Conservation (phyloP, 1,140 invertebrate genomes). For the Drosophila sucinea region DNA sequence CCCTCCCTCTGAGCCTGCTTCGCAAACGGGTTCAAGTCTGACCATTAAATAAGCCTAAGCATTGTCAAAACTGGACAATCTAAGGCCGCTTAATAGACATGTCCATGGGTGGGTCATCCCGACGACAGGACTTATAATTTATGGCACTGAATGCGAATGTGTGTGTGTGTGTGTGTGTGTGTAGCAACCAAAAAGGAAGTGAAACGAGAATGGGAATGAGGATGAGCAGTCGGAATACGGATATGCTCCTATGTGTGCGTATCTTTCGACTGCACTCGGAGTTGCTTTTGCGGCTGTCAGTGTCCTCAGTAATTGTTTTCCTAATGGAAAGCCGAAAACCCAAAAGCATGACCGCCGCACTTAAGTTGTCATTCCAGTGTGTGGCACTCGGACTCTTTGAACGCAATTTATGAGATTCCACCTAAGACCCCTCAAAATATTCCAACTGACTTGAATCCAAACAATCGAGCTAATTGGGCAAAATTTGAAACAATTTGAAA, state of each 20-base stretch:
- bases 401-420: constrained; percentile 50
- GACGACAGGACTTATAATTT: constrained; percentile 59
- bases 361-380: constrained; percentile 59
- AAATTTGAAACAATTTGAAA: background rate
- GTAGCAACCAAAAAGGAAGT: background rate
- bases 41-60: constrained; percentile 48
- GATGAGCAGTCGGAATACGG: background rate
- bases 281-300: constrained; percentile 42
- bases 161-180: constrained; percentile 39
- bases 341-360: constrained; percentile 59
- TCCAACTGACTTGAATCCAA: background rate
- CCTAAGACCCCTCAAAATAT: background rate
- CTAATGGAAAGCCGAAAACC: constrained; percentile 49
- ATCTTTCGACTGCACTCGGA: constrained; percentile 1
- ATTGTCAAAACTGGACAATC: constrained; percentile 52
- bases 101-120: constrained; percentile 19
- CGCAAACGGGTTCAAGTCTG: constrained; percentile 6
- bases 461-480: constrained; percentile 5
- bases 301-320: constrained; percentile 62
- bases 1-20: background rate
- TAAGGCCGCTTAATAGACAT: constrained; percentile 59
- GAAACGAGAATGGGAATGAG: constrained; percentile 1
- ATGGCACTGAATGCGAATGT: constrained; percentile 45
- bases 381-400: constrained; percentile 20
- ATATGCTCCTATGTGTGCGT: background rate